These are phyloP conservation scores for Gadopsis bispinosus DNA, from an alignment of 2,797 vertebrate genomes.

Conservation along the genomic window DNA sequence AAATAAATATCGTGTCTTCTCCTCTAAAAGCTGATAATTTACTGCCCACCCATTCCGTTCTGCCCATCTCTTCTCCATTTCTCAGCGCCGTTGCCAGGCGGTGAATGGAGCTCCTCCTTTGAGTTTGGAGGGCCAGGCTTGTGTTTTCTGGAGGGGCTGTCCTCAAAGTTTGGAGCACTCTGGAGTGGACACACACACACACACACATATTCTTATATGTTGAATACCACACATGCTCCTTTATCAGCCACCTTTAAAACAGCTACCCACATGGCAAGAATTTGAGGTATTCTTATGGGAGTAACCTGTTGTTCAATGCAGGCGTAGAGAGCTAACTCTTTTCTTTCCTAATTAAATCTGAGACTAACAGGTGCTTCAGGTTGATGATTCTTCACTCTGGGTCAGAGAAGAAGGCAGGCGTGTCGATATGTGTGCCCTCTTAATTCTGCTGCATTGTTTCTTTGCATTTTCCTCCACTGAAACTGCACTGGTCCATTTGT, in stretches of 20 bases:
- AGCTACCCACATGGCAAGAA: slow-evolving; percentile 42
- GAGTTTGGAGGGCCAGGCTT: slow-evolving; percentile 81
- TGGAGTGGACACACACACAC: slow-evolving; percentile 79
- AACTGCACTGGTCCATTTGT: neutral
- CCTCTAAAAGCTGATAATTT: slow-evolving; percentile 82
- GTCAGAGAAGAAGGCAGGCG: slow-evolving; percentile 34
- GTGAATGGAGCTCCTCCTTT: slow-evolving; percentile 80
- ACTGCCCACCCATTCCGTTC: slow-evolving; percentile 78
- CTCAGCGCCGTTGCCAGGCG: slow-evolving; percentile 78
- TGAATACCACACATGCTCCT: slow-evolving; percentile 75
- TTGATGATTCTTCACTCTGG: slow-evolving; percentile 58
- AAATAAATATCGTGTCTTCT: slow-evolving; percentile 84
- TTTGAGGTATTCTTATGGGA: slow-evolving; percentile 35
- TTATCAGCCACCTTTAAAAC: slow-evolving; percentile 67
- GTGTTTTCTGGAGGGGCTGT: slow-evolving; percentile 83
- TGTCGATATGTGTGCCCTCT: neutral
- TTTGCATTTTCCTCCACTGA: neutral
- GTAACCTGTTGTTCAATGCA: slow-evolving; percentile 46
- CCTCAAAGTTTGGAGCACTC: slow-evolving; percentile 84
- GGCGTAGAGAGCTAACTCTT: slow-evolving; percentile 44
- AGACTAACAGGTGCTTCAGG: slow-evolving; percentile 67
- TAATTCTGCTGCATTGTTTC: neutral
- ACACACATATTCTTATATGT: slow-evolving; percentile 65
- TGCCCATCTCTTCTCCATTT: slow-evolving; percentile 83
- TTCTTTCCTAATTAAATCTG: slow-evolving; percentile 66